A percentile compares a stretch with the other conserved stretches of the same genome.
These are phyloP conservation scores for Ruditapes philippinarum DNA, from an alignment of 1,140 invertebrate genomes.

Conservation along the genomic window DNA sequence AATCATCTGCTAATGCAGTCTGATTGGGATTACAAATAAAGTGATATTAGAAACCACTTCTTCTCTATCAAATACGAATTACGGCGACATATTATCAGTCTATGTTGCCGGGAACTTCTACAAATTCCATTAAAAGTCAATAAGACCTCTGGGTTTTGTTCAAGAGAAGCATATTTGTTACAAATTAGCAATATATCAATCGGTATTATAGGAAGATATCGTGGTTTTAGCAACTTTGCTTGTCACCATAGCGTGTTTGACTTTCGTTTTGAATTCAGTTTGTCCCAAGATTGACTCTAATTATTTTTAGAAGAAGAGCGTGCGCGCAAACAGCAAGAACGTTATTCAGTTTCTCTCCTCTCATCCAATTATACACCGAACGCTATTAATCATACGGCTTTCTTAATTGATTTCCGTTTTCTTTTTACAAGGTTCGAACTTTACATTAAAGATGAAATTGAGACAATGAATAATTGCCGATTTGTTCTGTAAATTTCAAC, in stretches of 20 bases:
- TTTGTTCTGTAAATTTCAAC: slow-evolving; percentile 54
- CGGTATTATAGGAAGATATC: slow-evolving; percentile 22
- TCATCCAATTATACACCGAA: slow-evolving; percentile 47
- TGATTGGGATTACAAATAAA: slow-evolving; percentile 45
- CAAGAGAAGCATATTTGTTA: slow-evolving; percentile 61
- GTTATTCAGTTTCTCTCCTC: slow-evolving; percentile 54
- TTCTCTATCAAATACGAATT: slow-evolving; percentile 68
- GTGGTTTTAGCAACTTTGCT: not conserved
- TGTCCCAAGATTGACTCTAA: slow-evolving; percentile 47
- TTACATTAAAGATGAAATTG: slow-evolving; percentile 63
- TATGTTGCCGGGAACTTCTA: slow-evolving; percentile 6
- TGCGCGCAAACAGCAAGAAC: slow-evolving; percentile 9
- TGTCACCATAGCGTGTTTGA: slow-evolving; percentile 27
- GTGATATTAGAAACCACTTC: slow-evolving; percentile 64
- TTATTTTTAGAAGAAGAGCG: slow-evolving; percentile 36
- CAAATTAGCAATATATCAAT: slow-evolving; percentile 70
- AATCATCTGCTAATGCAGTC: slow-evolving; percentile 60
- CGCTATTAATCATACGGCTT: slow-evolving; percentile 50
- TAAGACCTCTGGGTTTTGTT: slow-evolving; percentile 61
- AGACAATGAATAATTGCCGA: slow-evolving; percentile 55
- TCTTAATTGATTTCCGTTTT: slow-evolving; percentile 67
- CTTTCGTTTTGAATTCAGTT: slow-evolving; percentile 45
- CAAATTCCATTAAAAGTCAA: slow-evolving; percentile 69
- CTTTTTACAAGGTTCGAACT: slow-evolving; percentile 54
- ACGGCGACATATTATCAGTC: slow-evolving; percentile 47